Conservation (phyloP, 2,888 invertebrate species). For the Erebia aethiops region DNA sequence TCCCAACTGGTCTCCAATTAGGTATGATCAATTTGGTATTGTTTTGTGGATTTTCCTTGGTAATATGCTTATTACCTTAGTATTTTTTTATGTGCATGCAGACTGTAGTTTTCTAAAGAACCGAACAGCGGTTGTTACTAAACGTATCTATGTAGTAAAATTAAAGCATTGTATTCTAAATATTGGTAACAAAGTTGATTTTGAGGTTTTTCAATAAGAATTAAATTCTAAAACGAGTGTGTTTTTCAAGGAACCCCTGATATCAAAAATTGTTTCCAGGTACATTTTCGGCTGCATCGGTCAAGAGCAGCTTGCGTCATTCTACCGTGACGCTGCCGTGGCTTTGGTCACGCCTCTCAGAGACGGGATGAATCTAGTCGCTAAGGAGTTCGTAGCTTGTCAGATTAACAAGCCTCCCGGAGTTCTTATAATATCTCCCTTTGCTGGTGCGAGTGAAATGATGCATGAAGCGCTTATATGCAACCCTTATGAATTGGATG, state of each 20-base stretch:
- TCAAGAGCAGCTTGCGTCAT: slow-evolving; percentile 92
- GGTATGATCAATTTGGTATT: slow-evolving; percentile 53
- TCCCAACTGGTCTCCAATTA: slow-evolving; percentile 95
- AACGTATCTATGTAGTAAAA: no score
- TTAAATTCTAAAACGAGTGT: no score
- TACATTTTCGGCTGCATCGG: slow-evolving; percentile 95
- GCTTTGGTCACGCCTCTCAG: slow-evolving; percentile 93
- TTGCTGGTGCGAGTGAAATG: slow-evolving; percentile 96
- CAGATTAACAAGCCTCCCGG: slow-evolving; percentile 94
- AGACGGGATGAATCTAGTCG: slow-evolving; percentile 96
- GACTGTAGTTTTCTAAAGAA: no score
- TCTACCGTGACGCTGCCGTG: slow-evolving; percentile 93
- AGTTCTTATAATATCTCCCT: slow-evolving; percentile 94
- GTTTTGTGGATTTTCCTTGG: not conserved
- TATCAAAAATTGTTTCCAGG: slow-evolving; percentile 48
- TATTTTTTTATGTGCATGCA: no score
- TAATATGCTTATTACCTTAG: not conserved
- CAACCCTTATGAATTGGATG: slow-evolving; percentile 94
- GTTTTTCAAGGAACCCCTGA: no score
- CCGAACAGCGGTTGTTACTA: no score
- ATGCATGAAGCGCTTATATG: slow-evolving; percentile 96
- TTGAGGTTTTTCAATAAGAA: no score
- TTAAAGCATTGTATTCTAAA: no score
- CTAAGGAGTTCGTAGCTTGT: slow-evolving; percentile 96
- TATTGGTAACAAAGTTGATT: no score